Conservation (phyloP, 2,113 vertebrate species). For the Hydropotes inermis region DNA sequence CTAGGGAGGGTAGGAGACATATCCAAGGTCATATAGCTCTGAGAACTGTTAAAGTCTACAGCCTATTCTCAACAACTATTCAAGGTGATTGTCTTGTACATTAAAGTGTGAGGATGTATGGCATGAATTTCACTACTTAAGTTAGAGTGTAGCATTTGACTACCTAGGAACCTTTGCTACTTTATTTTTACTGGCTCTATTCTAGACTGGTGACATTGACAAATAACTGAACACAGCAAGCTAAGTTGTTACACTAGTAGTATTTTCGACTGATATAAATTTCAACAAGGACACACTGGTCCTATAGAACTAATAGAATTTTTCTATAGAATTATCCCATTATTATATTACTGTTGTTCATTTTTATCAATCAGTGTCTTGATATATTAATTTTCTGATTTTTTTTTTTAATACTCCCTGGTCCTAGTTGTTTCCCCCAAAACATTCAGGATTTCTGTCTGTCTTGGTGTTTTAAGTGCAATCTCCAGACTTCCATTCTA, state of each 20-base stretch:
- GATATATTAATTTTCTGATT: not conserved
- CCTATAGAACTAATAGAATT: not conserved
- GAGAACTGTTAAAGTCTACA: not conserved
- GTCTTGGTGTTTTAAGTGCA: not conserved
- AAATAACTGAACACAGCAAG: not conserved
- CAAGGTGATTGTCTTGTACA: not conserved
- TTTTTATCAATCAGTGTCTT: not conserved
- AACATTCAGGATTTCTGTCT: not conserved
- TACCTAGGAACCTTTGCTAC: not conserved
- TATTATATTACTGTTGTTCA: not conserved
- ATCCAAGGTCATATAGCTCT: not conserved
- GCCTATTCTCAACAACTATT: not conserved
- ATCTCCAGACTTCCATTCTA: not conserved
- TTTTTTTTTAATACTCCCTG: not conserved
- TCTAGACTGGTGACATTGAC: not conserved
- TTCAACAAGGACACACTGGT: not conserved
- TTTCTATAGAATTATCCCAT: not conserved
- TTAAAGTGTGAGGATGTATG: not conserved
- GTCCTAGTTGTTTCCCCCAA: not conserved
- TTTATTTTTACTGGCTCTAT: not conserved
- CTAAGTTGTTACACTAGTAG: not conserved
- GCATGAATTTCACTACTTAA: not conserved
- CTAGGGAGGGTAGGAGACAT: not conserved
- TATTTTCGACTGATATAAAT: not conserved
- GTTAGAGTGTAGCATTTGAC: not conserved